These are phyloP conservation scores for Calcarius lapponicus DNA, from an alignment of 2,797 vertebrate genomes.

Conservation along the genomic window DNA sequence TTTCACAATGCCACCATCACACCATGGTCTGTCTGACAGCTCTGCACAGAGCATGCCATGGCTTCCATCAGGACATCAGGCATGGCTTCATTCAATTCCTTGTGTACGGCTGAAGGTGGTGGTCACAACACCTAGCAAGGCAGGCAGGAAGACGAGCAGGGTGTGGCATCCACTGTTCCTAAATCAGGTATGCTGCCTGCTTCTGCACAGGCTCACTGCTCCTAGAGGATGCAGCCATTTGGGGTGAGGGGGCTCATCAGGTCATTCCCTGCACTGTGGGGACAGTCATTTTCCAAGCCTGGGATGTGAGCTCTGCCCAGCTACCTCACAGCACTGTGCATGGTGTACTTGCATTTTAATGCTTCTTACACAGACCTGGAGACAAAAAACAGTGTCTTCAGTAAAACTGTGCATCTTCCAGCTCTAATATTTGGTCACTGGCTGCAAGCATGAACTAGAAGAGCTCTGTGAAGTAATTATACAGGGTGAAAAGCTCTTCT, in stretches of 20 bases:
- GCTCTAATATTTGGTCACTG: background rate
- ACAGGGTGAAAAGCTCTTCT: background rate
- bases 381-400: background rate
- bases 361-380: background rate
- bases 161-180: background rate
- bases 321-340: background rate
- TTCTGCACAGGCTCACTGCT: background rate
- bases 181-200: background rate
- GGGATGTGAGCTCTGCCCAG: background rate
- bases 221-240: background rate
- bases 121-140: background rate
- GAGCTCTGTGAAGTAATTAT: background rate
- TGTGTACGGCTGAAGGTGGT: background rate
- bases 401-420: background rate
- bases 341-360: background rate
- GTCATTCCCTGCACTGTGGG: background rate
- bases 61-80: fast-evolving
- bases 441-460: background rate
- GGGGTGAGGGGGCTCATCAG: fast-evolving
- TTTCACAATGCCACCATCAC: background rate
- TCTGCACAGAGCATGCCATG: fast-evolving
- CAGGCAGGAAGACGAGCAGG: background rate
- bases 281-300: background rate
- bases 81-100: background rate
- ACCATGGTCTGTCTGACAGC: background rate